A percentile compares a stretch with the other conserved stretches of the same genome.
Conservation (phyloP, 35 echinoderm and acorn worm genomes). For the Holothuria glaberrima region DNA sequence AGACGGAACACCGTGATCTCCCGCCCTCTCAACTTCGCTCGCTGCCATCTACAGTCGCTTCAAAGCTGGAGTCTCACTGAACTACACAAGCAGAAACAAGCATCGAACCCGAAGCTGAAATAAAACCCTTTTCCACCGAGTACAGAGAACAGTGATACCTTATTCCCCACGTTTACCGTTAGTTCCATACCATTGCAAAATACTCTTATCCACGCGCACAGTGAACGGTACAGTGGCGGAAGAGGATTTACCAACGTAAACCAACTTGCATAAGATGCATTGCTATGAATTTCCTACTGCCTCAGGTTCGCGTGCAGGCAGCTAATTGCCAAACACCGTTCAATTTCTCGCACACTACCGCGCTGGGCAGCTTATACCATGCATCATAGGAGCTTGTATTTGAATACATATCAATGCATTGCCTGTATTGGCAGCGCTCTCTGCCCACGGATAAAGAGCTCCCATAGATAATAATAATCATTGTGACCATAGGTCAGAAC, state of each 20-base stretch:
- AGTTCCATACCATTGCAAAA: conserved; percentile 37
- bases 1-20: conserved; percentile 43
- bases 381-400: not conserved
- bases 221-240: not conserved
- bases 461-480: conserved; percentile 26
- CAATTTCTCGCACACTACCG: conserved; percentile 14
- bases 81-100: not conserved
- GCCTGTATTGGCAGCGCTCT: not conserved
- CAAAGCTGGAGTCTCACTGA: not conserved
- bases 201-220: not conserved
- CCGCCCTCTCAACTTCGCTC: conserved; percentile 36
- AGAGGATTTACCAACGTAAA: conserved; percentile 20
- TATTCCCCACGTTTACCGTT: not conserved
- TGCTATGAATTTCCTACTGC: conserved; percentile 35
- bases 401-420: not conserved
- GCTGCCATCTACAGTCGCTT: conserved; percentile 2
- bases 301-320: conserved; percentile 37
- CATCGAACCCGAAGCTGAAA: conserved; percentile 11
- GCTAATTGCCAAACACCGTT: conserved; percentile 26
- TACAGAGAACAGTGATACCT: not conserved
- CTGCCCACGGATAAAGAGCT: conserved; percentile 33
- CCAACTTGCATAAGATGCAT: conserved; percentile 32
- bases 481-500: conserved; percentile 39
- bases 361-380: conserved; percentile 26
- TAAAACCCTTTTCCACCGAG: not conserved